phyloP scores from a whole-genome alignment of 2,797 vertebrate genomes.

The Enteromius mattozi region DNA sequence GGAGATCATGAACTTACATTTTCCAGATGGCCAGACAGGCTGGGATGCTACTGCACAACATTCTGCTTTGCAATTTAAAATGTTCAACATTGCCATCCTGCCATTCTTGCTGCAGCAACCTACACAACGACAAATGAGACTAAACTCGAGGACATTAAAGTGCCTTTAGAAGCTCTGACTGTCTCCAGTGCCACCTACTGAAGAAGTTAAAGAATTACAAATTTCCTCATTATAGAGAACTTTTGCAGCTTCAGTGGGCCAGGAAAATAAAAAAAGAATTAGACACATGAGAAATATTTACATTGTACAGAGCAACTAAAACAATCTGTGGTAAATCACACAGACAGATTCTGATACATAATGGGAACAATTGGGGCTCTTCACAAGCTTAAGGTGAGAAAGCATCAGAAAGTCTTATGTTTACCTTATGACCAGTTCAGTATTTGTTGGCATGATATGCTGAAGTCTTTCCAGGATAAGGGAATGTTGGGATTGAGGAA shows the following conservation, averaged over 20 bases:
- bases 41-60: constrained; percentile 88
- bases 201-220: background rate
- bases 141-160: constrained; percentile 46
- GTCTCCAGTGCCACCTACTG: background rate
- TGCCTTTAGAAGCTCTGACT: background rate
- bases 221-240: background rate
- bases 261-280: background rate
- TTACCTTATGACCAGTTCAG: constrained; percentile 92
- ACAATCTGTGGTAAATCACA: background rate
- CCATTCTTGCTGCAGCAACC: constrained; percentile 90
- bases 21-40: constrained; percentile 93
- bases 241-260: background rate
- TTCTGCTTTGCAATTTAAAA: constrained; percentile 91
- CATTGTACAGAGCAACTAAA: background rate
- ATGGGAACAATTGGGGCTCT: background rate
- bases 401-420: background rate
- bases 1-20: constrained; percentile 82
- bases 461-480: constrained; percentile 90
- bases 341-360: background rate
- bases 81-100: constrained; percentile 89
- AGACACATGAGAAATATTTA: background rate
- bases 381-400: background rate
- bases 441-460: constrained; percentile 90
- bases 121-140: constrained; percentile 76
- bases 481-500: constrained; percentile 88